Conservation (phyloP, 2,888 invertebrate species). For the Metallyticus violacea region DNA sequence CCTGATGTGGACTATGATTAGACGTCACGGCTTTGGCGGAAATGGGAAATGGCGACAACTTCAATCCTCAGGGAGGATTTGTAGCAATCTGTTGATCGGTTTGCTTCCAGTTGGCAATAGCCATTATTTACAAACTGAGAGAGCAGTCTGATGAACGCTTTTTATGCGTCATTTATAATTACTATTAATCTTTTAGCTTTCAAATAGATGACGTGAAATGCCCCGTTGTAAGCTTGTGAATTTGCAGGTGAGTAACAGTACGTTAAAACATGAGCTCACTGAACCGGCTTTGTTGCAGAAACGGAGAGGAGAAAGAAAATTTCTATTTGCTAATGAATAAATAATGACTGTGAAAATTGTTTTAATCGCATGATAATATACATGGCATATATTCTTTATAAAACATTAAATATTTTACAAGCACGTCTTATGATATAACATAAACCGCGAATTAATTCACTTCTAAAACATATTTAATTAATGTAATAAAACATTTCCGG, state of each 20-base stretch:
- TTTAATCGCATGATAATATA: no score
- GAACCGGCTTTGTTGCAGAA: not conserved
- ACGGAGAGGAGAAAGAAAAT: not conserved
- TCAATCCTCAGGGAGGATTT: no score
- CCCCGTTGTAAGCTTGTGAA: not conserved
- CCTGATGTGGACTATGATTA: no score
- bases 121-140: not conserved
- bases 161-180: constrained; percentile 7
- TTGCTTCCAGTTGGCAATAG: not conserved
- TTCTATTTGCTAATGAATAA: not conserved
- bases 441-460: no score
- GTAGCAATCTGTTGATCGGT: not conserved
- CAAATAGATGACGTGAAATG: not conserved
- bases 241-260: not conserved
- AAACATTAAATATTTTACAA: no score
- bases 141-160: not conserved
- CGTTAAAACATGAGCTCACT: not conserved
- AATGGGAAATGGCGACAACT: not conserved
- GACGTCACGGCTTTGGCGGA: no score
- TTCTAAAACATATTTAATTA: no score
- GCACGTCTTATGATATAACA: no score
- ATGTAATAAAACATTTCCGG: no score
- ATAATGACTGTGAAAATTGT: no score
- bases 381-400: no score
- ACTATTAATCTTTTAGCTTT: not conserved